phyloP scores from a whole-genome alignment of 2,797 vertebrate species.

The Smutsia gigantea region DNA sequence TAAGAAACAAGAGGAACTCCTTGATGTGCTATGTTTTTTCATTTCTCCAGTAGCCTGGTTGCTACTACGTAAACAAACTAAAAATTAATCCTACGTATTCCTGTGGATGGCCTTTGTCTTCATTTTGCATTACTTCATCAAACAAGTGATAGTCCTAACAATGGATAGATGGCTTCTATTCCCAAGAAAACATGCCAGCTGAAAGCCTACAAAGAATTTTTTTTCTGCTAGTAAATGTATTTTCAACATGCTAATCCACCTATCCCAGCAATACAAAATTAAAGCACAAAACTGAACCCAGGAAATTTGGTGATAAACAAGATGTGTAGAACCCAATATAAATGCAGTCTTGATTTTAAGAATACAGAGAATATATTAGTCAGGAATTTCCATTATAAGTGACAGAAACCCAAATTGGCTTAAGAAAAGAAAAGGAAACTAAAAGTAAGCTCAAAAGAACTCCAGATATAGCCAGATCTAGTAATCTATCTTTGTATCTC shows the following conservation, averaged over 20 bases:
- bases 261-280: background rate
- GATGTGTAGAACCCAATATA: background rate
- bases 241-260: background rate
- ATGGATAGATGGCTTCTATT: background rate
- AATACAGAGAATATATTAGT: background rate
- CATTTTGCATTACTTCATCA: background rate
- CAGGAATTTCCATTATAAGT: slow-evolving; percentile 7
- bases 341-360: slow-evolving; percentile 7
- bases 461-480: background rate
- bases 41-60: background rate
- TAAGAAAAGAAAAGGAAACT: slow-evolving; percentile 33
- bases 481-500: background rate
- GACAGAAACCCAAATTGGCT: background rate
- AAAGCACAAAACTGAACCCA: background rate
- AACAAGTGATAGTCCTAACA: background rate
- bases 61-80: background rate
- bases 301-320: background rate
- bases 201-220: background rate
- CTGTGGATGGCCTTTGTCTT: background rate
- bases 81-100: background rate
- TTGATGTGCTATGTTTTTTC: background rate
- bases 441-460: background rate
- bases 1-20: background rate
- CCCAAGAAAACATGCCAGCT: background rate
- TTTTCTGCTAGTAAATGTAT: background rate